A percentile compares a stretch with the other conserved stretches of the same genome.
phyloP scores from a whole-genome alignment of 2,888 invertebrate genomes.

The Eupithecia subumbrata region DNA sequence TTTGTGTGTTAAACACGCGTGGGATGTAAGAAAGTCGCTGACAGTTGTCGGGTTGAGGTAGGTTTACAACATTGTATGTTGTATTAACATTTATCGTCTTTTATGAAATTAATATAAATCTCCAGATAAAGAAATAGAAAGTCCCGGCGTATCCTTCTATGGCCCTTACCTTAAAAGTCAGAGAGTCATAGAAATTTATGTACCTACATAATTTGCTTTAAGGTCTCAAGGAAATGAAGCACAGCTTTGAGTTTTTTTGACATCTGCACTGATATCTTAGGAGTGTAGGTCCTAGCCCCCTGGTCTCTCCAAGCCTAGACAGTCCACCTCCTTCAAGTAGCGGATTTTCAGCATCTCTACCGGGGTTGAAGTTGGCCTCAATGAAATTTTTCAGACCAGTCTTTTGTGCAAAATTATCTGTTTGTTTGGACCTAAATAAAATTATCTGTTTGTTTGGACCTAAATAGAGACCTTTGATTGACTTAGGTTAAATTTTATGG shows the following conservation, averaged over 20 bases:
- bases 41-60: slow-evolving; percentile 17
- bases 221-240: too few relatives aligned
- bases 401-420: too few relatives aligned
- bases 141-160: background rate
- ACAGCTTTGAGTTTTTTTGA: too few relatives aligned
- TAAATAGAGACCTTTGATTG: too few relatives aligned
- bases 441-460: too few relatives aligned
- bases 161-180: background rate
- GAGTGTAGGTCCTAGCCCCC: too few relatives aligned
- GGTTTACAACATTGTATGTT: background rate
- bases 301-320: background rate
- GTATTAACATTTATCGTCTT: background rate
- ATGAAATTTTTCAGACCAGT: background rate
- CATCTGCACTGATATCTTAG: too few relatives aligned
- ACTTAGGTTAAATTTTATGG: too few relatives aligned
- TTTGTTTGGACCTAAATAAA: too few relatives aligned
- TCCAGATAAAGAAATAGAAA: background rate
- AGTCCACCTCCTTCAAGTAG: background rate
- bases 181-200: background rate
- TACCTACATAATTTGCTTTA: too few relatives aligned
- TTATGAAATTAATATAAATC: background rate
- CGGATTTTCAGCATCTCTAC: background rate
- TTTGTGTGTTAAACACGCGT: slow-evolving; percentile 14
- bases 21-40: slow-evolving; percentile 26
- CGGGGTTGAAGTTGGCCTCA: background rate